A percentile compares a stretch with the other conserved stretches of the same genome.
These are phyloP conservation scores for Acrobasis suavella DNA, from an alignment of 2,888 invertebrate genomes.

Conservation along the genomic window DNA sequence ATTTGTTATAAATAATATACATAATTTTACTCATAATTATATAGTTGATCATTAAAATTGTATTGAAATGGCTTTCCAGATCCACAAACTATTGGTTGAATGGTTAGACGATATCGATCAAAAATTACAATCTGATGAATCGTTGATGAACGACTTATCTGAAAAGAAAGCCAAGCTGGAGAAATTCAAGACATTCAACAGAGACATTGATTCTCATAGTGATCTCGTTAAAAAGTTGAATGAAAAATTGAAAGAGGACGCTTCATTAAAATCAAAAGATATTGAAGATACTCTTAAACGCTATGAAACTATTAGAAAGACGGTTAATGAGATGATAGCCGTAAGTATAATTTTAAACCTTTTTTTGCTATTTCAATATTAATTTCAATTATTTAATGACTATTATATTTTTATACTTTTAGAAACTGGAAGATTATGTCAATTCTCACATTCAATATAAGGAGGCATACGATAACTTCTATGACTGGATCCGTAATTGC, in stretches of 20 bases:
- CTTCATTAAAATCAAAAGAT: conserved; percentile 84
- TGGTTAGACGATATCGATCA: conserved; percentile 95
- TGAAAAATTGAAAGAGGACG: conserved; percentile 87
- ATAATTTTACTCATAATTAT: too few relatives aligned
- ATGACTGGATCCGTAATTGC: conserved; percentile 92
- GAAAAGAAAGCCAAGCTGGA: conserved; percentile 95
- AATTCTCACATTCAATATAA: conserved; percentile 94
- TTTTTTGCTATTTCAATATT: not conserved
- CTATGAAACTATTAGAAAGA: conserved; percentile 86
- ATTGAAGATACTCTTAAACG: conserved; percentile 87
- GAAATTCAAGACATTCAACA: conserved; percentile 91
- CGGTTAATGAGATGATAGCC: conserved; percentile 84
- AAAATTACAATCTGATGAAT: conserved; percentile 89
- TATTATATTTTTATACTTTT: conserved; percentile 20
- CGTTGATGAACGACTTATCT: conserved; percentile 90
- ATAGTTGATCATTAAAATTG: too few relatives aligned
- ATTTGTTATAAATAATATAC: too few relatives aligned
- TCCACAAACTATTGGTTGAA: conserved; percentile 89
- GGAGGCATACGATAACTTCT: conserved; percentile 89
- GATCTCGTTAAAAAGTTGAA: conserved; percentile 91
- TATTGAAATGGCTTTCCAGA: conserved; percentile 45
- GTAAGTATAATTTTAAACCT: conserved; percentile 61
- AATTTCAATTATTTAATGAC: not conserved
- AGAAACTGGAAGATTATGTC: conserved; percentile 91
- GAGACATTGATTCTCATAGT: conserved; percentile 90